These are phyloP conservation scores for Sycophila sp. DNA, from an alignment of 1,140 invertebrate species.

Conservation along the genomic window DNA sequence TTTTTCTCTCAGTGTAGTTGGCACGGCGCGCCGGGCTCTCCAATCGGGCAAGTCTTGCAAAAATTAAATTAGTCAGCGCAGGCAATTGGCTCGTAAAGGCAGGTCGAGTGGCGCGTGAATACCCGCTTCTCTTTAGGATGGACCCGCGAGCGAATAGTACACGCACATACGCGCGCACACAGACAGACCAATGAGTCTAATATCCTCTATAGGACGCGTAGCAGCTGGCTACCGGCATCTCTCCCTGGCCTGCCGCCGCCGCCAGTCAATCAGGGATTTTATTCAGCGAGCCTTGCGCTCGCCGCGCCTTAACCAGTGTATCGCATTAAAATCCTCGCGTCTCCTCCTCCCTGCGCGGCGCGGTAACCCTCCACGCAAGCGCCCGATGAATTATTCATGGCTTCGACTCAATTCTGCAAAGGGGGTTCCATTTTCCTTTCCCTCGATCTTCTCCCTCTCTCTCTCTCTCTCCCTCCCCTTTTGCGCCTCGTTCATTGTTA, in stretches of 20 bases:
- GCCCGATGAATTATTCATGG: conserved; percentile 26
- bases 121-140: not conserved
- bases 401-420: conserved; percentile 19
- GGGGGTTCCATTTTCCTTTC: conserved; percentile 12
- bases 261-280: conserved; percentile 61
- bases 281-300: conserved; percentile 54
- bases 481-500: conserved; percentile 40
- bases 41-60: too few species aligned
- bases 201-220: conserved; percentile 48
- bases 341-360: conserved; percentile 37
- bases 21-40: too few species aligned
- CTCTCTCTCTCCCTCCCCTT: conserved; percentile 42
- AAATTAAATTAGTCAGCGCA: too few species aligned
- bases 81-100: too few species aligned
- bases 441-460: conserved; percentile 38
- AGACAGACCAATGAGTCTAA: too few species aligned
- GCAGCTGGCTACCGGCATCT: conserved; percentile 31
- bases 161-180: too few species aligned
- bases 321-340: conserved; percentile 55
- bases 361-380: conserved; percentile 5
- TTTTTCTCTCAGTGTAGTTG: too few species aligned
- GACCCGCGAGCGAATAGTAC: too few species aligned
- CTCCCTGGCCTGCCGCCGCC: conserved; percentile 52
- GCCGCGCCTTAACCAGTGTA: conserved; percentile 57
- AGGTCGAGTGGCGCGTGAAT: not conserved